These are phyloP conservation scores for Kryptopterus vitreolus DNA, from an alignment of 2,797 vertebrate genomes.

Conservation along the genomic window DNA sequence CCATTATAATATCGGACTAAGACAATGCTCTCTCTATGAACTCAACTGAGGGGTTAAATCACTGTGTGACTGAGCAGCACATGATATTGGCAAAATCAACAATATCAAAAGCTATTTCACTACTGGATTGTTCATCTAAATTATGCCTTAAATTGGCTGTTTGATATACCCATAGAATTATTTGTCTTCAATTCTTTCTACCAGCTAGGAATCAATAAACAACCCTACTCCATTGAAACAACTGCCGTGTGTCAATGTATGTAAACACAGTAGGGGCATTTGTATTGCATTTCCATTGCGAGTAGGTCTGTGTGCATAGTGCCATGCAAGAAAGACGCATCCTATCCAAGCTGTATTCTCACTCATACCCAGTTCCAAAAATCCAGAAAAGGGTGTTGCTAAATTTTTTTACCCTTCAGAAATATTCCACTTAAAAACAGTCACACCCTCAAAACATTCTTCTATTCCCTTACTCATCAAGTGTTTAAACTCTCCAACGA, in stretches of 20 bases:
- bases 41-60: no score
- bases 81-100: no score
- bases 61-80: no score
- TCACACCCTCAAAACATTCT: neutral
- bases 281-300: neutral
- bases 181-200: neutral
- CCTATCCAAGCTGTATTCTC: neutral
- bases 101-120: no score
- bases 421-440: neutral
- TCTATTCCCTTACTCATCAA: neutral
- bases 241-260: neutral
- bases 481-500: neutral
- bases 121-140: no score
- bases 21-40: no score
- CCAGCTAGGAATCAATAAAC: neutral
- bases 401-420: neutral
- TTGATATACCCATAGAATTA: neutral
- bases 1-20: no score
- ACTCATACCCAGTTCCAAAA: neutral
- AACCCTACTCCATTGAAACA: neutral
- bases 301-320: neutral
- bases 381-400: neutral
- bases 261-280: neutral
- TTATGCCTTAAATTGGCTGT: no score
- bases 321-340: neutral